Conservation (phyloP, 1,140 invertebrate genomes). For the Aleiodes sp. region DNA sequence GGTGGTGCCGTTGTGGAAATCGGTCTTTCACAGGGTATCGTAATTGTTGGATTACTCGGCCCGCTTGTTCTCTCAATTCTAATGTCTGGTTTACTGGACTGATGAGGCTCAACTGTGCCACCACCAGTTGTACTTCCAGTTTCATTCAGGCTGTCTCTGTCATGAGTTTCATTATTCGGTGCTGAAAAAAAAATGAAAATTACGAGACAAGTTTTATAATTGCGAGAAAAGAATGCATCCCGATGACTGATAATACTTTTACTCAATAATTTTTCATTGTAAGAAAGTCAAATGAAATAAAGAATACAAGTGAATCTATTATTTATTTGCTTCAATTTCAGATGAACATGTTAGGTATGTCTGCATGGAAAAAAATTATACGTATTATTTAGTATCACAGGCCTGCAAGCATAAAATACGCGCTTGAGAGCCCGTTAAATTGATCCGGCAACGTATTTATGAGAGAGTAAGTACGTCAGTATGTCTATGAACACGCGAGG, state of each 20-base stretch:
- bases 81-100: constrained; percentile 42
- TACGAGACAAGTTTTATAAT: too few species aligned
- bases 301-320: not conserved
- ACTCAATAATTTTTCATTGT: too few species aligned
- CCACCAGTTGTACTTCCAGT: constrained; percentile 59
- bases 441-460: constrained; percentile 13
- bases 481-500: not conserved
- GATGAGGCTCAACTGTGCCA: constrained; percentile 49
- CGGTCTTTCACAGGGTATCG: constrained; percentile 20
- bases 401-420: not conserved
- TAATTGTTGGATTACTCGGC: constrained; percentile 18
- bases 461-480: constrained; percentile 6
- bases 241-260: too few species aligned
- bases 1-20: constrained; percentile 43
- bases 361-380: not conserved
- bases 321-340: not conserved
- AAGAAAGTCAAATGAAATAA: not conserved
- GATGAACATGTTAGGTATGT: not conserved
- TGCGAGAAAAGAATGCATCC: too few species aligned
- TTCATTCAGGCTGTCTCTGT: constrained; percentile 68
- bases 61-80: constrained; percentile 42
- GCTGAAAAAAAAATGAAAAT: constrained; percentile 49
- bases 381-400: too few species aligned
- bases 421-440: constrained; percentile 17
- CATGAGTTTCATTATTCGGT: constrained; percentile 66